Evolutionary conservation across 2,888 invertebrate species (phyloP), one percentile per base, ranked within the genome.

Genomic region (Cynaeus angustus): DNA sequence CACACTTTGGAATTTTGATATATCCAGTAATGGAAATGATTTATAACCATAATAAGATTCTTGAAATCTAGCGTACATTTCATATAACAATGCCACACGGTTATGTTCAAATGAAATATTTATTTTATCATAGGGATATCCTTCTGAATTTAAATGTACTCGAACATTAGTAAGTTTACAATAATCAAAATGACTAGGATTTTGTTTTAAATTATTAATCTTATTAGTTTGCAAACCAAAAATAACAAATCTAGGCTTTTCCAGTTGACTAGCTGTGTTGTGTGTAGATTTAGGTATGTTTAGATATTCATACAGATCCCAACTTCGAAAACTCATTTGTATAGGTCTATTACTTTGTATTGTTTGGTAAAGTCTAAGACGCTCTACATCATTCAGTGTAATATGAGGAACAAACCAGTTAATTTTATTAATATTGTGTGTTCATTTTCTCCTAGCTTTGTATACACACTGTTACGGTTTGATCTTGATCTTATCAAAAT

Each of bases 241-340:
- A 37, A 84, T 80, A 12, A 84, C 71, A 74, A 72, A 83, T 58
- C 83, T 62, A 1, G 83, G 83, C 71, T 83, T 84, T 74, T 85
- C 83, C 43, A 83, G 67, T 61, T 70, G 67, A 16, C 45, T 67
- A 13, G 69, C 10, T 14, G 82, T 82, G 66, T 80, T 75, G 71
- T 81, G 77, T 50, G 69, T 72, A 12, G 81, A 78, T 59, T 62
- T 71, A 4, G 80, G 83, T 70, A 85, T 68, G 50, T 77, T 26
- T 0, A 83, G 83, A 74, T 82, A 83, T 73, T 82, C 81, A 71
- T 82, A 81, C 14, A 84, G 50, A 56, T 83, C 82, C 83, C 83
- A 84, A 26, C 77, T 81, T 66, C 84, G 68, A 70, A 82, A 83
- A 74, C 58, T 26, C n/a, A 72, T 71, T 38, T 62, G 46, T 38